Evolutionary conservation across 2,797 vertebrate genomes (phyloP).

Genomic region (Eleutherodactylus coqui): DNA sequence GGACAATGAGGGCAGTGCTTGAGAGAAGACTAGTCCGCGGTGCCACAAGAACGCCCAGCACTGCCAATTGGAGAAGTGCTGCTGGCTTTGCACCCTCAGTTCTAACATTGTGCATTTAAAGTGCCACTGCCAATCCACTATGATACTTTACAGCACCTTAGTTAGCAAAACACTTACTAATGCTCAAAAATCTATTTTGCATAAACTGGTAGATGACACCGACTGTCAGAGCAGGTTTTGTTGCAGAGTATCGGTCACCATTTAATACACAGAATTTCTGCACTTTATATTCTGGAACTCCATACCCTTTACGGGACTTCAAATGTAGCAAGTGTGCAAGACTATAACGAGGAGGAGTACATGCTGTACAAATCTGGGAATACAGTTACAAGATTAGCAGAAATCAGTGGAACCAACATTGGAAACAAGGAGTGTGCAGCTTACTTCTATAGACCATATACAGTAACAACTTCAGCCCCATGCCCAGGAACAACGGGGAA

Average conservation of each 20-base stretch:
- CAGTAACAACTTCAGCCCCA: background rate
- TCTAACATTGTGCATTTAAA: background rate
- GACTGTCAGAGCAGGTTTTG: background rate
- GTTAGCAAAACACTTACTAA: conserved; percentile 44
- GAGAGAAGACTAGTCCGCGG: too few species aligned
- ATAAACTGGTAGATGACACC: background rate
- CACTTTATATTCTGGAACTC: background rate
- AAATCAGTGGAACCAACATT: background rate
- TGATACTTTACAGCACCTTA: background rate
- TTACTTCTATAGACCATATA: background rate
- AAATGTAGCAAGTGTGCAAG: background rate
- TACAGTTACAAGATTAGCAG: background rate
- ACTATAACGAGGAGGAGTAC: background rate
- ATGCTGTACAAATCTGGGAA: background rate
- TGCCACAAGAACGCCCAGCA: background rate
- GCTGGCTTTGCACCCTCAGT: background rate
- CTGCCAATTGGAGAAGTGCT: background rate
- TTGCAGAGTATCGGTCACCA: background rate
- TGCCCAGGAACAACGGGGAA: background rate
- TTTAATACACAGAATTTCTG: background rate
- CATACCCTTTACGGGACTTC: background rate
- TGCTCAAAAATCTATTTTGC: background rate
- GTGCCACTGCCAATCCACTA: background rate
- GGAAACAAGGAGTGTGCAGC: background rate
- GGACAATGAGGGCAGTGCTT: too few species aligned